phyloP scores from a whole-genome alignment of 1,140 invertebrate species.

The Trichonephila inaurata region DNA sequence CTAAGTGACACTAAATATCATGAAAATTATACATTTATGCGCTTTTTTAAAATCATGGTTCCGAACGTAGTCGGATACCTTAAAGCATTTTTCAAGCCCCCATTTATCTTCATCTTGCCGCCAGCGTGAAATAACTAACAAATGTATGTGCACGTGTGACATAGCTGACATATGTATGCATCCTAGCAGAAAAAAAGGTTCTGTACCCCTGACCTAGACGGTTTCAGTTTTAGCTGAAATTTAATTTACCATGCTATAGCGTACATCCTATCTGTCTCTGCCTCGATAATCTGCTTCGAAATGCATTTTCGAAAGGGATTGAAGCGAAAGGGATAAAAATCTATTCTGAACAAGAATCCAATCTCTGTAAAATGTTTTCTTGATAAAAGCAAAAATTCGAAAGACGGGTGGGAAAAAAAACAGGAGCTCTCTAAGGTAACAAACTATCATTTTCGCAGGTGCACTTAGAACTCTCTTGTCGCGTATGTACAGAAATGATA shows the following conservation, averaged over 20 bases:
- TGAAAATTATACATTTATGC: too few relatives aligned
- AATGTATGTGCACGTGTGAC: too few relatives aligned
- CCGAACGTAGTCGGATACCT: too few relatives aligned
- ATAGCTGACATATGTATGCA: too few relatives aligned
- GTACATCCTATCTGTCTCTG: not conserved
- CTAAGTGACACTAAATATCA: too few relatives aligned
- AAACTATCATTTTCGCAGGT: not conserved
- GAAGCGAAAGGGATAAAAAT: not conserved
- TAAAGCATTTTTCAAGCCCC: too few relatives aligned
- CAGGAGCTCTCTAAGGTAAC: not conserved
- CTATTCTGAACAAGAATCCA: not conserved
- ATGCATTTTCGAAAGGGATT: not conserved
- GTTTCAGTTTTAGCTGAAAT: not conserved
- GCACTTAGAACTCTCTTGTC: conserved; percentile 19
- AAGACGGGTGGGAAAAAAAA: not conserved
- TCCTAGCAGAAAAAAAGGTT: too few relatives aligned
- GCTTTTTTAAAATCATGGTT: too few relatives aligned
- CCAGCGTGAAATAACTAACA: too few relatives aligned
- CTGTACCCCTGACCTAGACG: too few relatives aligned
- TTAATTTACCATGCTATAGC: not conserved
- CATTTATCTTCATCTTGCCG: too few relatives aligned
- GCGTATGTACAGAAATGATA: not conserved
- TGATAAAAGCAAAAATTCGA: too few relatives aligned
- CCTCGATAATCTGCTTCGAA: not conserved
- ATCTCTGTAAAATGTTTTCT: not conserved